These are phyloP conservation scores for Gavialis gangeticus DNA, from an alignment of 2,113 vertebrate species.

Conservation along the genomic window DNA sequence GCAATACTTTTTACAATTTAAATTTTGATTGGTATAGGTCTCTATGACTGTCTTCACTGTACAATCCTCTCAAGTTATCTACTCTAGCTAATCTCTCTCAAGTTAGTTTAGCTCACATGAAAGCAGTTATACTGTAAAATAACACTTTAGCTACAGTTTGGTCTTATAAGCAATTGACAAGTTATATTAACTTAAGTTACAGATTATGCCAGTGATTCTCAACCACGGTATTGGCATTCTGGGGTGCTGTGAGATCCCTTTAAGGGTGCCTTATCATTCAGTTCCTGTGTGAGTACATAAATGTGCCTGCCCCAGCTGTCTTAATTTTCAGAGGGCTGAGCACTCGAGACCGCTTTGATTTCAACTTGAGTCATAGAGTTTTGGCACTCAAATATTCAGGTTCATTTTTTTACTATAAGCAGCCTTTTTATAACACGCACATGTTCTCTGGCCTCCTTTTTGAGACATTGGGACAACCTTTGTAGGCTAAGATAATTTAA, in stretches of 20 bases:
- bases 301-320: background rate
- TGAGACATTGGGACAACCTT: background rate
- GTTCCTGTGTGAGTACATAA: no score
- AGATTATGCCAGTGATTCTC: fast-evolving
- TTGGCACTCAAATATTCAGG: no score
- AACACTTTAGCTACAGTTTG: background rate
- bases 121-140: background rate
- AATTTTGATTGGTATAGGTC: no score
- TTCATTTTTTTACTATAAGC: fast-evolving
- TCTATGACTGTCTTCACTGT: background rate
- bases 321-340: background rate
- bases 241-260: no score
- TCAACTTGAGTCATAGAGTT: fast-evolving
- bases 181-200: background rate
- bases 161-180: background rate
- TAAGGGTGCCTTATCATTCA: no score
- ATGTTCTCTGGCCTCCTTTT: background rate
- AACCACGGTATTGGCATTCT: no score
- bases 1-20: fast-evolving
- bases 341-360: background rate
- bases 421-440: fast-evolving
- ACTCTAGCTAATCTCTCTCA: no score
- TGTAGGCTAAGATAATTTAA: background rate
- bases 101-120: background rate
- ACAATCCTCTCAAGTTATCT: background rate